phyloP scores from a whole-genome alignment of 2,113 vertebrate genomes.

The Rhynchopsitta pachyrhyncha region DNA sequence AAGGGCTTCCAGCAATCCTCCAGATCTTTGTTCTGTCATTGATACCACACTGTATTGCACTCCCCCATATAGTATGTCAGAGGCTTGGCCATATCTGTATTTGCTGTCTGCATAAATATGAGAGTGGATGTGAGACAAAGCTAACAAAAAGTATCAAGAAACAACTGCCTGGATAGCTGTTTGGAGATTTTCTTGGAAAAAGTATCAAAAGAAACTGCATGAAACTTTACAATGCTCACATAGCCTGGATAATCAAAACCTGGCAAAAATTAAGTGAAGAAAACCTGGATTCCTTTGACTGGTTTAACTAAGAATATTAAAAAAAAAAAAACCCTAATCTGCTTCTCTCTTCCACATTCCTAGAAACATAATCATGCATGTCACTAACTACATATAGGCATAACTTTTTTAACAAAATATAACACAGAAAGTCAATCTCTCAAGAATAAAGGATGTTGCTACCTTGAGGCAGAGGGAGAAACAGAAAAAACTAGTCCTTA shows the following conservation, averaged over 20 bases:
- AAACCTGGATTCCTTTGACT: neutral
- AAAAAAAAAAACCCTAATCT: neutral
- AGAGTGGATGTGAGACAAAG: neutral
- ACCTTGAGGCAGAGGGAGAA: neutral
- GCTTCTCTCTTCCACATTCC: neutral
- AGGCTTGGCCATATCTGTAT: neutral
- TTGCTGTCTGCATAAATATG: neutral
- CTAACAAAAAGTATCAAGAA: neutral
- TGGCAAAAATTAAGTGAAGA: neutral
- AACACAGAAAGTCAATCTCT: neutral
- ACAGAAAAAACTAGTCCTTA: slow-evolving; percentile 7
- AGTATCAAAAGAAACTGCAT: neutral
- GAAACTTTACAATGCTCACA: neutral
- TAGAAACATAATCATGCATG: neutral
- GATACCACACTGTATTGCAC: neutral
- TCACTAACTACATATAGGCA: neutral
- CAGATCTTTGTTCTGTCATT: neutral
- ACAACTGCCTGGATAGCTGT: neutral
- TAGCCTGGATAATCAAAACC: neutral
- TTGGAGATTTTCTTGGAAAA: neutral
- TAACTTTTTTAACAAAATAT: neutral
- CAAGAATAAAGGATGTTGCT: neutral
- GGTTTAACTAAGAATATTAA: neutral
- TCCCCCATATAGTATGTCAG: neutral
- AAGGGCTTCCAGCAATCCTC: neutral